Conservation (phyloP, 2,113 vertebrate species). For the Crotophaga sulcirostris region DNA sequence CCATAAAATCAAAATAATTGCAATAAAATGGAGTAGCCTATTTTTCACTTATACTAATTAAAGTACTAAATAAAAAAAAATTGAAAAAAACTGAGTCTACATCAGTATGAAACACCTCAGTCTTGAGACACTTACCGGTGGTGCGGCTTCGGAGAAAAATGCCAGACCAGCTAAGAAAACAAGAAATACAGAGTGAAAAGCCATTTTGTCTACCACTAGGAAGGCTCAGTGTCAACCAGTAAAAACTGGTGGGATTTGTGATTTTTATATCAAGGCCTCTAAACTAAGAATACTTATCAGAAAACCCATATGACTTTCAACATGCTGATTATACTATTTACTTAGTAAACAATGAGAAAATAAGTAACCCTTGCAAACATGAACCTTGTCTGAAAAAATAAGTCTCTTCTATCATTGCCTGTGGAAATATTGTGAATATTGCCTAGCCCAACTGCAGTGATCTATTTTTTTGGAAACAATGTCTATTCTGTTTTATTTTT, state of each 20-base stretch:
- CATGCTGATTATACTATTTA: conserved; percentile 75
- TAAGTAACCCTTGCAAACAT: conserved; percentile 81
- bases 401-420: neutral
- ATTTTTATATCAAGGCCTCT: conserved; percentile 73
- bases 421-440: conserved; percentile 34
- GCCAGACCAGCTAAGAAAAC: conserved; percentile 65
- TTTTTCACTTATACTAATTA: neutral
- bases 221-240: neutral
- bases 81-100: neutral
- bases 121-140: conserved; percentile 70
- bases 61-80: neutral
- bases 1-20: neutral
- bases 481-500: neutral
- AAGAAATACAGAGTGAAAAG: conserved; percentile 44
- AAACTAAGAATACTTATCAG: conserved; percentile 48
- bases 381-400: conserved; percentile 76
- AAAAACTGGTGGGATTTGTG: neutral
- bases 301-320: conserved; percentile 55
- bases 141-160: conserved; percentile 50
- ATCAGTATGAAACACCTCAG: neutral
- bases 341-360: conserved; percentile 79
- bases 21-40: neutral
- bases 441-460: neutral
- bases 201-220: conserved; percentile 58
- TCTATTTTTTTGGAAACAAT: neutral